Conservation (phyloP, 1,140 invertebrate genomes). For the Drosophila miranda region DNA sequence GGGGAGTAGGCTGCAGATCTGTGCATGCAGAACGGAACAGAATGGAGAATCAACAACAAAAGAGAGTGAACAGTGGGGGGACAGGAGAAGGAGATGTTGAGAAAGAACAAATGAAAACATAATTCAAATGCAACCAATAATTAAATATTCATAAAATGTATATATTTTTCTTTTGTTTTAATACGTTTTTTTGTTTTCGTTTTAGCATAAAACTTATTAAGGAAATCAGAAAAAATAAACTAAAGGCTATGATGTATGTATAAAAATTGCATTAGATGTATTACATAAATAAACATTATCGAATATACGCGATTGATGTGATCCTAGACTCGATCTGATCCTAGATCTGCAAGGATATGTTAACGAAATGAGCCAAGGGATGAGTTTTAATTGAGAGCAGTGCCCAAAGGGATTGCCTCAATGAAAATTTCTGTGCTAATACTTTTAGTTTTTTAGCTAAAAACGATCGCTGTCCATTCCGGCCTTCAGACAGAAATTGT, state of each 20-base stretch:
- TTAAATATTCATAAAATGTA: constrained; percentile 73
- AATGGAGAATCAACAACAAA: constrained; percentile 39
- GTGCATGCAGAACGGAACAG: constrained; percentile 12
- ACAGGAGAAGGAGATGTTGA: constrained; percentile 8
- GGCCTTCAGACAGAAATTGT: constrained; percentile 16
- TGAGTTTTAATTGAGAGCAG: constrained; percentile 16
- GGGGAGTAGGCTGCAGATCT: constrained; percentile 29
- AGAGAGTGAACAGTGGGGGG: constrained; percentile 22
- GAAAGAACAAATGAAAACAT: constrained; percentile 33
- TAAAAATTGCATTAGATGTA: constrained; percentile 63
- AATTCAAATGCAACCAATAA: constrained; percentile 70
- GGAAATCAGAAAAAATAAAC: constrained; percentile 65
- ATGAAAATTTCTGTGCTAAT: constrained; percentile 37
- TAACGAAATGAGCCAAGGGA: constrained; percentile 53
- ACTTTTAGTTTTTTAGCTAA: constrained; percentile 44
- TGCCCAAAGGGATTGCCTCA: too few species aligned
- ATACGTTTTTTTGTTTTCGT: constrained; percentile 39
- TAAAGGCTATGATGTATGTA: constrained; percentile 16
- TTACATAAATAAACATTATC: constrained; percentile 59
- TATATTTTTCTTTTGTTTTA: constrained; percentile 54
- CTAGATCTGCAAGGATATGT: constrained; percentile 36
- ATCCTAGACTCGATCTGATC: constrained; percentile 8
- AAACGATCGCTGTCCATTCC: constrained; percentile 20
- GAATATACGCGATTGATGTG: constrained; percentile 30
- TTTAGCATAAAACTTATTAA: constrained; percentile 72